Base-by-base conservation (phyloP, 2,797 vertebrate species). In the Philypnodon macrostomus region DNA sequence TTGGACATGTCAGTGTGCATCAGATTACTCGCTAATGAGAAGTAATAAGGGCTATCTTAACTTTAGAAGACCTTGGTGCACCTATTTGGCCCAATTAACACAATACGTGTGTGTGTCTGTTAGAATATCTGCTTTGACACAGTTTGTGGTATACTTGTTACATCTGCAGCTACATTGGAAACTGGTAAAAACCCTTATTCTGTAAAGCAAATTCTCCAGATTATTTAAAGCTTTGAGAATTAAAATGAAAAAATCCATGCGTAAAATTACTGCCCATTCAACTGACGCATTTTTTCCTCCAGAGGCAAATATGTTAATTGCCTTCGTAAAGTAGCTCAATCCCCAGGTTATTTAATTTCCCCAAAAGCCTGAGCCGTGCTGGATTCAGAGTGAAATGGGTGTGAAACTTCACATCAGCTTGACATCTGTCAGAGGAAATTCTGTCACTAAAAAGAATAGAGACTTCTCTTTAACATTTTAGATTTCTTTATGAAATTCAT, bases 11-110 rank as follows among this genome's bases (percentile, higher is more conserved):
- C 90, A 86, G 81, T 82, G 81, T 79, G 85, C 86, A 85, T 95
- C 89, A 76, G 70, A 69, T 92, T 92, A 89, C 89, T 63, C 72
- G 68, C 88, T 92, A 91, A 92, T 91, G 91, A 92, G 88, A 83
- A 85, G 83, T 86, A 90, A 91, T 91, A 91, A 88, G 87, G 83
- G 81, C 67, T 76, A 85, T 90, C 86, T 79, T 61, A 75, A 87
- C 83, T 81, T 85, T 73, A 71, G 61, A 77, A 58, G 75, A 87
- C 85, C 73, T 83, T 47, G 49, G 31, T 51, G 52, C 70, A 63
- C 15, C n/a, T n/a, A n/a, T n/a, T n/a, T n/a, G n/a, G n/a, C 80
- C 77, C 52, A 78, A 58, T 72, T 72, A 75, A 61, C 60, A 74
- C 47, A 67, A 63, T 49, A 57, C n/a, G n/a, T n/a, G 51, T 60